Conservation (phyloP, 2,888 invertebrate genomes). For the Aphrophora alni region DNA sequence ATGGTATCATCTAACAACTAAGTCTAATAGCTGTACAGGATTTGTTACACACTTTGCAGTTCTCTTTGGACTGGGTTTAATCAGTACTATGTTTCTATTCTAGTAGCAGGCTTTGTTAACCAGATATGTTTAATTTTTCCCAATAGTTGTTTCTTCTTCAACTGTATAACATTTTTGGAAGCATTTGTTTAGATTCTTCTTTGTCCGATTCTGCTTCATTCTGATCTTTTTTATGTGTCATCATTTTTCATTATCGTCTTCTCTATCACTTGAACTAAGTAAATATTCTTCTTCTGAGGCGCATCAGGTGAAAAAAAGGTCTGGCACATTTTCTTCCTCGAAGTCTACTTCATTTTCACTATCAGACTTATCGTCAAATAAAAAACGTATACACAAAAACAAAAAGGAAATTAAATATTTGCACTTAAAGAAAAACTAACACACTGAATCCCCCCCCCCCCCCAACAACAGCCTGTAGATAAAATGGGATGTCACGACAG, state of each 20-base stretch:
- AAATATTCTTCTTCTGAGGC: not conserved
- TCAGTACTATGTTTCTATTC: slow-evolving; percentile 22
- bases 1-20: slow-evolving; percentile 23
- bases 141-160: not conserved
- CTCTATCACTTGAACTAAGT: not conserved
- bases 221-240: not conserved
- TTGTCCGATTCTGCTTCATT: not conserved
- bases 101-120: slow-evolving; percentile 6
- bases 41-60: slow-evolving; percentile 11
- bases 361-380: slow-evolving; percentile 21
- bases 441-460: no score
- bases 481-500: no score
- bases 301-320: not conserved
- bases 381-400: not conserved
- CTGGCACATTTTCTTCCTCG: slow-evolving; percentile 1
- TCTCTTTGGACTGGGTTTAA: not conserved
- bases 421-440: not conserved
- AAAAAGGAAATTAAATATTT: not conserved
- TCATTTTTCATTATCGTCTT: not conserved
- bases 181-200: not conserved
- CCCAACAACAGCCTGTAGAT: no score
- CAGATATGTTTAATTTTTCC: slow-evolving; percentile 20
- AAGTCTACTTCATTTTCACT: slow-evolving; percentile 17
- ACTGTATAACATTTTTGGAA: not conserved
- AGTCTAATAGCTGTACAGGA: slow-evolving; percentile 19